Conservation (phyloP, 2,888 invertebrate species). For the Lasioglossum marginatum region DNA sequence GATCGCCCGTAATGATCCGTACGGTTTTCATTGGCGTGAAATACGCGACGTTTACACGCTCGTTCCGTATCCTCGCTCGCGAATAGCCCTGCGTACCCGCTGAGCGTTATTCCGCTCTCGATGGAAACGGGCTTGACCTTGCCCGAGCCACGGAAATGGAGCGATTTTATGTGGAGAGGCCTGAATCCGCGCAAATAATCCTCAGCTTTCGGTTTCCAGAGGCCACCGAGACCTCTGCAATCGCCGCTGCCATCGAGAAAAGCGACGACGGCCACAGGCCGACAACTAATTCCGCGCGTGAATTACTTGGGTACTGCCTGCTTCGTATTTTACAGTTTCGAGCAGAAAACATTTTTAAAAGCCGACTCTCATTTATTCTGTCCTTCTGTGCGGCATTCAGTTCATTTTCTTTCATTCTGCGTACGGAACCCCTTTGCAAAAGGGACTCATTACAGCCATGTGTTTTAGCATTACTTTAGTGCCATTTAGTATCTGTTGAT, state of each 20-base stretch:
- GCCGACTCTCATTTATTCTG: not conserved
- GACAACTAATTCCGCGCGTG: not conserved
- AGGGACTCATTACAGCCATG: not conserved
- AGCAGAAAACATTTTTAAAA: not conserved
- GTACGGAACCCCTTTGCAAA: not conserved
- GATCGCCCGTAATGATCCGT: slow-evolving; percentile 75
- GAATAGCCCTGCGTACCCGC: slow-evolving; percentile 56
- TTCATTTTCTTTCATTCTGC: not conserved
- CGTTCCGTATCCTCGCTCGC: slow-evolving; percentile 60
- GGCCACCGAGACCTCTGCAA: not conserved
- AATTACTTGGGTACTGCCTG: not conserved
- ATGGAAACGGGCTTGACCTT: slow-evolving; percentile 64
- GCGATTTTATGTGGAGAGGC: slow-evolving; percentile 52
- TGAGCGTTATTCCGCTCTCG: slow-evolving; percentile 58
- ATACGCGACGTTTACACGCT: slow-evolving; percentile 74
- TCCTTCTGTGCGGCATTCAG: not conserved
- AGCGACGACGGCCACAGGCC: not conserved
- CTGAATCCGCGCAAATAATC: slow-evolving; percentile 37
- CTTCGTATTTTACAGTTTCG: not conserved
- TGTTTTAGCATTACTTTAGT: not conserved
- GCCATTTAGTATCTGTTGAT: not conserved
- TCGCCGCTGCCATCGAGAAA: slow-evolving; percentile 7
- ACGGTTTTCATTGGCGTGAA: slow-evolving; percentile 76
- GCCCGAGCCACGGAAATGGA: slow-evolving; percentile 66
- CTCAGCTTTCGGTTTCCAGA: slow-evolving; percentile 16